A percentile compares a stretch with the other conserved stretches of the same genome.
These are phyloP conservation scores for Otocyon megalotis DNA, from an alignment of 2,113 vertebrate species.

Conservation along the genomic window DNA sequence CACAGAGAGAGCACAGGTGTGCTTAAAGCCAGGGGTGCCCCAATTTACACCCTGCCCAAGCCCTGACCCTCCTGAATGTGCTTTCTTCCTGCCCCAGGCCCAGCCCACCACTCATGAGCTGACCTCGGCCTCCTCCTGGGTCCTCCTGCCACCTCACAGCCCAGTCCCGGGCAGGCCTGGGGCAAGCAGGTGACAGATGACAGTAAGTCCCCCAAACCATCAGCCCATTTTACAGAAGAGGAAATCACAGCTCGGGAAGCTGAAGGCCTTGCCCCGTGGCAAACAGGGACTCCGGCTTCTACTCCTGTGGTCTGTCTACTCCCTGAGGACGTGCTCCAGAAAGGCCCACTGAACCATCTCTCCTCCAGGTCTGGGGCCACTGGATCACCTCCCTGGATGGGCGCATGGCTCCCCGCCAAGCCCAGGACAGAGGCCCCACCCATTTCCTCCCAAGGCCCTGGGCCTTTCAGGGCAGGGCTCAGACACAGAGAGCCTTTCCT, in stretches of 20 bases:
- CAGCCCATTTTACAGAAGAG: background rate
- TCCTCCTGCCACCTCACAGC: background rate
- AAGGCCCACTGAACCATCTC: background rate
- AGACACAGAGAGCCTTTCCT: background rate
- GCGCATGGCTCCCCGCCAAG: background rate
- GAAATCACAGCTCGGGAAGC: accelerated
- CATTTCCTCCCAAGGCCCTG: background rate
- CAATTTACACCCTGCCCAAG: accelerated
- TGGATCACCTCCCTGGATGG: background rate
- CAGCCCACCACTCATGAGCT: background rate
- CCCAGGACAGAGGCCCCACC: background rate
- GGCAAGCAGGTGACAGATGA: background rate
- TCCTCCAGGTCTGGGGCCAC: background rate
- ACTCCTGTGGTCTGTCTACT: background rate
- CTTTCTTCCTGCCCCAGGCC: too few species aligned
- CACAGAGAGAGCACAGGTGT: background rate
- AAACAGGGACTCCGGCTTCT: accelerated
- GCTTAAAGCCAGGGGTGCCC: background rate
- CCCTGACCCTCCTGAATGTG: accelerated
- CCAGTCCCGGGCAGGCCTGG: background rate
- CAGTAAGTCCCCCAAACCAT: accelerated
- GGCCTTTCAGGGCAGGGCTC: background rate
- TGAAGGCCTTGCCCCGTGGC: background rate
- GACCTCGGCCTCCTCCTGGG: too few species aligned
- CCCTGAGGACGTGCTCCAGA: background rate